Percentiles rank a stretch among this genome's conserved stretches.
Conservation (phyloP, 35 echinoderm and acorn worm species). For the Apostichopus japonicus region DNA sequence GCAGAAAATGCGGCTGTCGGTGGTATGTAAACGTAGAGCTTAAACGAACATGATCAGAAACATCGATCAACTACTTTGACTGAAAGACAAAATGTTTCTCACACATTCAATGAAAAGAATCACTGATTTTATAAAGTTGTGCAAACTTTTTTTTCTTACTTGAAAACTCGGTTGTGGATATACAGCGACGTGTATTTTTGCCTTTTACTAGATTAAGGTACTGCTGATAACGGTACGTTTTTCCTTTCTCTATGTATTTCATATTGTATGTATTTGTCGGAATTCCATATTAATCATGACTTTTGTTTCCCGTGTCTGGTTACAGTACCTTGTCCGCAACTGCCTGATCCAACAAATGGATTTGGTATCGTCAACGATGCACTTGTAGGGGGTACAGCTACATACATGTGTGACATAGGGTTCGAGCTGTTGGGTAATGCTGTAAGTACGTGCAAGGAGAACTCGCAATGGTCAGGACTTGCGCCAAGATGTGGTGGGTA, state of each 20-base stretch:
- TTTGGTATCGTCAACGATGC: background rate
- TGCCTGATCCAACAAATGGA: background rate
- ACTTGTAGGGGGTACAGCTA: background rate
- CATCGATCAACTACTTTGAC: too few relatives aligned
- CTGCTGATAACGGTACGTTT: too few relatives aligned
- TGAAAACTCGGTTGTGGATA: too few relatives aligned
- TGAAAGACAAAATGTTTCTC: too few relatives aligned
- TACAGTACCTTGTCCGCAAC: slow-evolving; percentile 6
- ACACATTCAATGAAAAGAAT: too few relatives aligned
- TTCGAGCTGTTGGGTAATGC: background rate
- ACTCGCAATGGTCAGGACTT: background rate
- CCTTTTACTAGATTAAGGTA: too few relatives aligned
- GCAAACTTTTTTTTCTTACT: too few relatives aligned
- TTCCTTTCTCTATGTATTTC: too few relatives aligned
- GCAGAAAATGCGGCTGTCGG: background rate
- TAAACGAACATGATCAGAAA: too few relatives aligned
- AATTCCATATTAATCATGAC: background rate
- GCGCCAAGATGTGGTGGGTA: background rate
- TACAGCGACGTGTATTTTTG: too few relatives aligned
- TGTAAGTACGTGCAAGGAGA: background rate
- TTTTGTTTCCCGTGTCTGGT: background rate
- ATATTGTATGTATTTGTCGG: too few relatives aligned
- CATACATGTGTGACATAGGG: background rate
- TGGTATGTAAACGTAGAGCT: background rate
- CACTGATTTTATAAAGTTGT: too few relatives aligned